phyloP scores from a whole-genome alignment of 2,888 invertebrate genomes.

The Drosophila mimica region DNA sequence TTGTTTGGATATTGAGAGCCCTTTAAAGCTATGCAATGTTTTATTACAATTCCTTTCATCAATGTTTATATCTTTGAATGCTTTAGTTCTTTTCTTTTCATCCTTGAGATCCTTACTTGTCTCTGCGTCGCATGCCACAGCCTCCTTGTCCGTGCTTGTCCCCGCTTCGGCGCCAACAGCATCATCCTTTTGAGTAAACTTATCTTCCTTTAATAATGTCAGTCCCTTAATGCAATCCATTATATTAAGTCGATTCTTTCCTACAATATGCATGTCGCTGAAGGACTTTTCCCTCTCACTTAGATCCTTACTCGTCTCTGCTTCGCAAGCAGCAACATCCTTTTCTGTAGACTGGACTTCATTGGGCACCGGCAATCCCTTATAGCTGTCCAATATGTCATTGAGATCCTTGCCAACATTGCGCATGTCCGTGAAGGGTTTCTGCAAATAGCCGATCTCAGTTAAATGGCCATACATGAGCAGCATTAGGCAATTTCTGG shows the following conservation, averaged over 20 bases:
- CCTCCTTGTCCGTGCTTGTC: too few relatives aligned
- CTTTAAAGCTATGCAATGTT: neutral
- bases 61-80: neutral
- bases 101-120: neutral
- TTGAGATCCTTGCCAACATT: slow-evolving; percentile 50
- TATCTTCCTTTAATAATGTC: neutral
- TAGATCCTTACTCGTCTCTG: neutral
- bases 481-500: slow-evolving; percentile 52
- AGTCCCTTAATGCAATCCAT: neutral
- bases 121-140: accelerated
- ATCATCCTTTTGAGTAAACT: too few relatives aligned
- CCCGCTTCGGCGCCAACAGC: too few relatives aligned
- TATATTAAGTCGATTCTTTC: neutral
- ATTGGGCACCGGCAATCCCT: slow-evolving; percentile 20
- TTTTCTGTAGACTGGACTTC: neutral
- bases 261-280: neutral
- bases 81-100: neutral
- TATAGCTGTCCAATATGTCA: slow-evolving; percentile 46
- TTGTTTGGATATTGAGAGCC: neutral
- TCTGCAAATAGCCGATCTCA: slow-evolving; percentile 46
- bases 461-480: slow-evolving; percentile 55
- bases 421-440: slow-evolving; percentile 51
- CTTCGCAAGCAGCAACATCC: neutral
- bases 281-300: too few relatives aligned
- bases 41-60: neutral